Conservation (phyloP, 2,113 vertebrate genomes). For the Dasyprocta punctata region DNA sequence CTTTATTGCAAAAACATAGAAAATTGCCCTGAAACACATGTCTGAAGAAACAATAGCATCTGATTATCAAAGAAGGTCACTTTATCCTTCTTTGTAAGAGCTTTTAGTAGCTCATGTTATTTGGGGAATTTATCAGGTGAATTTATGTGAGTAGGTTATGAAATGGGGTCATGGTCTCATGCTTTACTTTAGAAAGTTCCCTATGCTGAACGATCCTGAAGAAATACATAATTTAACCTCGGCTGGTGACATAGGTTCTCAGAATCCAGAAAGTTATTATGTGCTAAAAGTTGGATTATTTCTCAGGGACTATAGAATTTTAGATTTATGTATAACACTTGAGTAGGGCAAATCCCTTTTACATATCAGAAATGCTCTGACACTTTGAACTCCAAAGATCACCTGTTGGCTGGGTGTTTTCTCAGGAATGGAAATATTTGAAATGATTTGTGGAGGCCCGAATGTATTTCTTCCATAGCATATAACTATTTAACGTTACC, state of each 20-base stretch:
- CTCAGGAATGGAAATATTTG: background rate
- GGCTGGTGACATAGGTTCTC: conserved; percentile 44
- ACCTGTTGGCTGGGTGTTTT: background rate
- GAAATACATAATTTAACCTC: conserved; percentile 62
- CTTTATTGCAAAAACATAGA: conserved; percentile 53
- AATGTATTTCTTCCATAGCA: conserved; percentile 22
- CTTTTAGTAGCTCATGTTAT: conserved; percentile 30
- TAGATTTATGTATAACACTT: conserved; percentile 41
- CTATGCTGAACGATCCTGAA: background rate
- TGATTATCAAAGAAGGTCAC: conserved; percentile 58
- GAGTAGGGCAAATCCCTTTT: background rate
- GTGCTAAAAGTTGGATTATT: conserved; percentile 41
- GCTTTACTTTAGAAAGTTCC: conserved; percentile 59
- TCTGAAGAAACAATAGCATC: conserved; percentile 39
- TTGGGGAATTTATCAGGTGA: conserved; percentile 61
- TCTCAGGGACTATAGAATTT: conserved; percentile 50
- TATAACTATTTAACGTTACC: background rate
- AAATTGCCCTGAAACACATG: conserved; percentile 56
- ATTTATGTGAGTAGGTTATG: conserved; percentile 53
- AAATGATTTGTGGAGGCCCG: conserved; percentile 20
- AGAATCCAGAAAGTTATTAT: conserved; percentile 47
- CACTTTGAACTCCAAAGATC: conserved; percentile 39
- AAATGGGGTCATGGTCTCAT: conserved; percentile 44
- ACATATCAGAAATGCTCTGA: background rate
- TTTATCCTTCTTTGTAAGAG: conserved; percentile 47